These are phyloP conservation scores for Bursaphelenchus mucronatus DNA, from an alignment of 1,140 invertebrate genomes.

Conservation along the genomic window DNA sequence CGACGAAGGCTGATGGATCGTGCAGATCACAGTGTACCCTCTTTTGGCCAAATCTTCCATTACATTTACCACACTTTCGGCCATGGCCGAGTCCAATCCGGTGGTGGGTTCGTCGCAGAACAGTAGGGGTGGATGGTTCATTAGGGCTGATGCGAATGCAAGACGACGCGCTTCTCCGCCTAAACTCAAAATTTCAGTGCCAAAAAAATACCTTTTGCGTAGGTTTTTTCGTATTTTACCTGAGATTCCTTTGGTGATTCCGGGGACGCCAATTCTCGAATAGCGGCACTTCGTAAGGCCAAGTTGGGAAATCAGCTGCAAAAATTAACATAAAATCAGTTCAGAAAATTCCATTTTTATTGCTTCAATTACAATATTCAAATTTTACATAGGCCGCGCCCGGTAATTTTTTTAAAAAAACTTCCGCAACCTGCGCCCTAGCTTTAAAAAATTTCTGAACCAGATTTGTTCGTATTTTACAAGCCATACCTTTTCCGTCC, in stretches of 20 bases:
- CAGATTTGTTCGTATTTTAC: too few species aligned
- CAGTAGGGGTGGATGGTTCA: conserved; percentile 73
- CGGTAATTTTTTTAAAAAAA: too few species aligned
- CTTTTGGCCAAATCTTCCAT: conserved; percentile 67
- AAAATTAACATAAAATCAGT: not conserved
- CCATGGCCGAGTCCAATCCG: conserved; percentile 76
- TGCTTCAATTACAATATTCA: too few species aligned
- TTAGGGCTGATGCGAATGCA: conserved; percentile 65
- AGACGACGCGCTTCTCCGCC: conserved; percentile 65
- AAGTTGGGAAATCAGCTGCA: conserved; percentile 53
- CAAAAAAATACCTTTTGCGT: conserved; percentile 34
- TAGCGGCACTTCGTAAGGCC: conserved; percentile 57
- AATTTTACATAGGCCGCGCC: too few species aligned
- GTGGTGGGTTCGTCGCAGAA: conserved; percentile 80
- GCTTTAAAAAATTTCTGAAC: too few species aligned
- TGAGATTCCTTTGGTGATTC: conserved; percentile 50
- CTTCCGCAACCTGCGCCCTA: too few species aligned
- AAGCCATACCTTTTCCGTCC: too few species aligned
- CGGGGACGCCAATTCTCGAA: conserved; percentile 51
- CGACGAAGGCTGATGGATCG: conserved; percentile 81
- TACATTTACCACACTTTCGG: conserved; percentile 70
- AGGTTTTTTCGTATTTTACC: conserved; percentile 14
- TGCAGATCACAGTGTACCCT: conserved; percentile 75
- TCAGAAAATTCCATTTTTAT: too few species aligned
- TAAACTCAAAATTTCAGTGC: conserved; percentile 40